Evolutionary conservation across 1,140 invertebrate species (phyloP), one percentile per base, ranked within the genome.

Genomic region (Drosophila orena): DNA sequence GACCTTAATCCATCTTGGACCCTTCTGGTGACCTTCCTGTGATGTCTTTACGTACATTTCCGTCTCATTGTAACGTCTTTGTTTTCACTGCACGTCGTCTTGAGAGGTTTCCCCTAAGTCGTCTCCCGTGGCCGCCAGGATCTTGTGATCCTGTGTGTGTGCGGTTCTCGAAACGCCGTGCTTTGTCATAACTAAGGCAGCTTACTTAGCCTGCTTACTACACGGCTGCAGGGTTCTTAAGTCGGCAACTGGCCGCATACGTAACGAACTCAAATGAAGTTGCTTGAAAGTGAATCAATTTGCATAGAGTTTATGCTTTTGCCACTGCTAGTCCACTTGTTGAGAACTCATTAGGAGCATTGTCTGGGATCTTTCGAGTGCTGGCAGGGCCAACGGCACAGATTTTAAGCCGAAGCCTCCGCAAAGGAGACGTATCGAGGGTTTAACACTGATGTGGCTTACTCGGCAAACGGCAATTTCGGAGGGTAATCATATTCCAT

Each of bases 191-290:
- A 66, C 76, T 57, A 65, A 61, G 47, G 38, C 59, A 55, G 55
- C 40, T 60, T 55, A 60, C 71, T 77, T 76, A 58, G 74, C 47
- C 59, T 57, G 58, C 69, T 71, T 49, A 49, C 56, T 49, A 49
- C 56, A 47, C 40, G 40, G 30, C 50, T 22, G 43, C 38, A 15
- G 42, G 75, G 38, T 43, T 35, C 66, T 60, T 46, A 46, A 68
- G 62, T 50, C 72, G 56, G 43, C 58, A 76, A 68, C 74, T 59
- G 64, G 55, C 49, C 84, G 83, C 83, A 86, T 86, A 89, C 70
- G 58, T 86, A 86, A 86, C 83, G 83, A 86, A 83, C 84, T 83
- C 79, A 79, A 89, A 79, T 79, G 66, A 86, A 89, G 83, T 86
- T 88, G 70, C 66, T 56, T 52, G 61, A 69, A 78, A 83, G 65